Base-by-base conservation (phyloP, 1,140 invertebrate genomes). In the Gonatopus flavifemur region DNA sequence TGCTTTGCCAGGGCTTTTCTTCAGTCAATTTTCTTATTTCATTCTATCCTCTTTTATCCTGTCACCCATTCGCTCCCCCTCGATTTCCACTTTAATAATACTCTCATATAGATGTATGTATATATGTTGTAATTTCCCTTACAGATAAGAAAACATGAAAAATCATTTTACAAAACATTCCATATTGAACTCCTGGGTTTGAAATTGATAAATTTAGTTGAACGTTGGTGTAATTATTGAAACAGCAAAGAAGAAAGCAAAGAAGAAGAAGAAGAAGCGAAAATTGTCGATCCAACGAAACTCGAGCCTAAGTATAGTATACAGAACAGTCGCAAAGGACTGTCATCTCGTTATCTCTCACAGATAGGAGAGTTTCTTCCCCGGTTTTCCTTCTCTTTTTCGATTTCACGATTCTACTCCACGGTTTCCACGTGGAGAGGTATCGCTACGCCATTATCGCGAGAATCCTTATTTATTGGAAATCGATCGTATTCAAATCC, bases 401-500 rank as follows among this genome's bases (percentile, higher is more conserved):
- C 45, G 37, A 30, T 22, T 24, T 22, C 33, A 41, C 31, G 38
- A 16, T 25, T 32, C 16, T 33, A 49, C 43, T 61, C 47, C 46
- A 52, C 46, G 41, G 46, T 42, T 56, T 57, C 50, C 55, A 55
- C 56, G 49, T 55, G 48, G 55, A 67, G 52, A 55, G 53, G 52
- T 53, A 55, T n/a, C n/a, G n/a, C n/a, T 45, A 41, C 49, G 55
- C 61, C 61, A 64, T 69, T 66, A 67, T 69, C 63, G 62, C 61
- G 63, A 54, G 61, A 66, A 67, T 69, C 67, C 67, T 69, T 67
- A 69, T 69, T 69, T 69, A 69, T 69, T 67, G 65, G 44, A 55
- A 66, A 69, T 69, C 65, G 67, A 69, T 69, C 65, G 61, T 64
- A 67, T 69, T 69, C 67, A 69, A 69, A 69, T 69, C 61, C 61